Evolutionary conservation across 2,888 invertebrate species (phyloP), one percentile per base, ranked within the genome.

Genomic region (Agrochola lychnidis): DNA sequence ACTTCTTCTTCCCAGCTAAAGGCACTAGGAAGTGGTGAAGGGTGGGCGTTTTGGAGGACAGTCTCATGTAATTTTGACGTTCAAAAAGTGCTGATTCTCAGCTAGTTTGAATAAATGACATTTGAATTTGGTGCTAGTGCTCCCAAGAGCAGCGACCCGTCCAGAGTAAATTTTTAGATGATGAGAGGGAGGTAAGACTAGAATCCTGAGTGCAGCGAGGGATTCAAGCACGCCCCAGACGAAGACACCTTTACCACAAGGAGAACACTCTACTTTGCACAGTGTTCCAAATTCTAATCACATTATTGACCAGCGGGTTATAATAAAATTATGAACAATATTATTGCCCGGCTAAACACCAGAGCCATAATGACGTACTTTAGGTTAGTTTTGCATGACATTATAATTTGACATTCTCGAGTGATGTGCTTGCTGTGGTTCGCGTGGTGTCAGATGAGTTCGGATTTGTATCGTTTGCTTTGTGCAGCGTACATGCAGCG

Each of bases 401-500:
- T 51, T 2, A 7, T 51, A 51, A 56, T 56, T n/a, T 56, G n/a
- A 10, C 2, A 59, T 30, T 25, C 6, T 59, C 16, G 57, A 59
- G 25, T 59, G 3, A 16, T 36, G 62, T 62, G 61, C 19, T 30
- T 0, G 10, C 22, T 25, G 25, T n/a, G n/a, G n/a, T 12, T 25
- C 25, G n/a, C 25, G n/a, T 19, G 6, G 25, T 12, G 25, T 5
- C 36, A 14, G 57, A 25, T 57, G 25, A 7, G 25, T 67, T 19
- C 2, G 22, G 14, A 5, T 9, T 14, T 22, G 67, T 10, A 2
- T 10, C 6, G 36, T 19, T 68, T 36, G 36, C 22, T 73, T 40
- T 57, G 16, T 74, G 82, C 92, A 97, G 97, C 97, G 4, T 97
- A 97, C 91, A 93, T 97, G 83, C 94, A 97, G 81, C 93, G 97